Conservation (phyloP, 1,140 invertebrate genomes). For the Argopecten irradians region DNA sequence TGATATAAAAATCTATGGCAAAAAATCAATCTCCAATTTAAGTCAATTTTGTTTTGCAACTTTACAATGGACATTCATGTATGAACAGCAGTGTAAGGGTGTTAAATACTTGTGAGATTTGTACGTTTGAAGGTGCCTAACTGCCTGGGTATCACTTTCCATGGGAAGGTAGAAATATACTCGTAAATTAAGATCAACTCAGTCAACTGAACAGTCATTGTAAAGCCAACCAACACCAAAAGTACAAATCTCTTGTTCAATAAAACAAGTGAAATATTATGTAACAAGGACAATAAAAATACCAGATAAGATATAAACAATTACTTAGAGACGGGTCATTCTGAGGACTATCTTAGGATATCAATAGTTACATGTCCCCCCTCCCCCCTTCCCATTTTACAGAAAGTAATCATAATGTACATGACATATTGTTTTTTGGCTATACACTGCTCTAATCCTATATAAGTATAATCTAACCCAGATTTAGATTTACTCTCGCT, state of each 20-base stretch:
- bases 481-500: too few relatives aligned
- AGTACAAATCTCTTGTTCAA: not conserved
- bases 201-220: not conserved
- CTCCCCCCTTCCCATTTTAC: too few relatives aligned
- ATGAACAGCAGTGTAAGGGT: not conserved
- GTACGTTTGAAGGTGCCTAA: not conserved
- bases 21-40: not conserved
- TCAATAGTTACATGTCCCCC: too few relatives aligned
- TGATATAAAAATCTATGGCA: not conserved
- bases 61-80: not conserved
- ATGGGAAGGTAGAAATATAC: not conserved
- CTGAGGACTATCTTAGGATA: too few relatives aligned
- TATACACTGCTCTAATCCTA: too few relatives aligned
- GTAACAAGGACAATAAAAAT: not conserved
- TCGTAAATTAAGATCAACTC: not conserved
- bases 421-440: too few relatives aligned
- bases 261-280: not conserved
- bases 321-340: too few relatives aligned
- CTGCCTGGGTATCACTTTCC: not conserved
- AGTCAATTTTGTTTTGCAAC: conserved; percentile 18
- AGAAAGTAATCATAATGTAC: too few relatives aligned
- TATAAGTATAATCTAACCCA: too few relatives aligned
- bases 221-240: not conserved
- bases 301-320: not conserved
- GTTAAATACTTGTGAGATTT: not conserved